phyloP scores from a whole-genome alignment of 2,888 invertebrate species.

The Lepidocyrtoides sp. region DNA sequence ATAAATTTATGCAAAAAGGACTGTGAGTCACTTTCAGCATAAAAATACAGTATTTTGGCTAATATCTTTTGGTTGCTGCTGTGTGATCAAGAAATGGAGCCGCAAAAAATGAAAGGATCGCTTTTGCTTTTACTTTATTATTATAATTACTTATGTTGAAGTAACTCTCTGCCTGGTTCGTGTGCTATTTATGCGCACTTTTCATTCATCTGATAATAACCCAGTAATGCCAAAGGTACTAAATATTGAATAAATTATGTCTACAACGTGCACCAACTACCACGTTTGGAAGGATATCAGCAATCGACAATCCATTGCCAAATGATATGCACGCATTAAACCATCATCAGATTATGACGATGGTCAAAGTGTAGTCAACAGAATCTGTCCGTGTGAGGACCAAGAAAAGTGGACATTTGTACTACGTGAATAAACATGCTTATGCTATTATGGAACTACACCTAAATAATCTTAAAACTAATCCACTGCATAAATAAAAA shows the following conservation, averaged over 20 bases:
- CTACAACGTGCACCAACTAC: slow-evolving; percentile 6
- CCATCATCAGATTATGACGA: not conserved
- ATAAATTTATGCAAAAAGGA: slow-evolving; percentile 43
- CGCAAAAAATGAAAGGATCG: slow-evolving; percentile 20
- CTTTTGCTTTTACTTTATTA: slow-evolving; percentile 40
- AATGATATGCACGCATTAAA: not conserved
- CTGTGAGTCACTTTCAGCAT: slow-evolving; percentile 33
- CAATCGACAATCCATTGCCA: slow-evolving; percentile 37
- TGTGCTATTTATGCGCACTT: not conserved
- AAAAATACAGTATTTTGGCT: slow-evolving; percentile 4
- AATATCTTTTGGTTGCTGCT: not conserved
- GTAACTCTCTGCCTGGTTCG: not conserved
- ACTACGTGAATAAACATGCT: too few species aligned
- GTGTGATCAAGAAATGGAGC: slow-evolving; percentile 43
- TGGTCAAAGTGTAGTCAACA: not conserved
- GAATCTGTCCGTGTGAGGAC: not conserved
- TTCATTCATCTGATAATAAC: slow-evolving; percentile 61
- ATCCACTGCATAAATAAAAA: slow-evolving; percentile 58
- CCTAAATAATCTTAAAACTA: slow-evolving; percentile 56
- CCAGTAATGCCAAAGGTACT: slow-evolving; percentile 35
- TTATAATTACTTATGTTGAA: not conserved
- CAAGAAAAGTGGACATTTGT: not conserved
- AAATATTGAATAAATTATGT: slow-evolving; percentile 61
- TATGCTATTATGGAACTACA: slow-evolving; percentile 56
- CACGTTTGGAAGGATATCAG: slow-evolving; percentile 41